Evolutionary conservation across 1,140 invertebrate species (phyloP).

Genomic region (Euborellia annulipes): DNA sequence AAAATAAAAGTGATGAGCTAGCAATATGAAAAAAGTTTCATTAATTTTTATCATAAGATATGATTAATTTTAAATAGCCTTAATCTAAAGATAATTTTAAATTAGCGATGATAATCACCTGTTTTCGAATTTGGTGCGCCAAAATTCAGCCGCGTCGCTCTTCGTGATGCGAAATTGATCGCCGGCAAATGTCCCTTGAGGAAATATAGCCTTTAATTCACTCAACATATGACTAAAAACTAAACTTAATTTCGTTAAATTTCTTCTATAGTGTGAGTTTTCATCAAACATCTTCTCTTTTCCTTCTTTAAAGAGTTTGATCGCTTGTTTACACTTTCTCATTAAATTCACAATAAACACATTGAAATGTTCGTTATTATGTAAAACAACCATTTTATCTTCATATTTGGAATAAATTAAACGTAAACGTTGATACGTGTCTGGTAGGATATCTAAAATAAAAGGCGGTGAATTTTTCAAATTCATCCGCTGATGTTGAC

Average conservation of each 20-base stretch:
- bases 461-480: conserved; percentile 99
- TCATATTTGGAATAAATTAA: conserved; percentile 93
- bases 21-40: too few relatives aligned
- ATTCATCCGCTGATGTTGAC: conserved; percentile 98
- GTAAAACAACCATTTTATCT: conserved; percentile 79
- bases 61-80: not conserved
- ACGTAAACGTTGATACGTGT: conserved; percentile 92
- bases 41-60: not conserved
- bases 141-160: conserved; percentile 96
- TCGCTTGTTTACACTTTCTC: conserved; percentile 95
- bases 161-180: conserved; percentile 98
- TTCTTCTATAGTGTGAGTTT: conserved; percentile 83
- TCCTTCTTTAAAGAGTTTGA: conserved; percentile 95
- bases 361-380: conserved; percentile 92
- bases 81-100: not conserved
- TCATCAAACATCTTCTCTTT: conserved; percentile 99
- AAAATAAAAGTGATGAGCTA: too few relatives aligned
- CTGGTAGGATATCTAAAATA: conserved; percentile 96
- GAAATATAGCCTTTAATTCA: conserved; percentile 96
- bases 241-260: conserved; percentile 93
- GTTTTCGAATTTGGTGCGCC: conserved; percentile 90
- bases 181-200: conserved; percentile 85
- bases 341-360: conserved; percentile 97
- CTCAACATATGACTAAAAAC: conserved; percentile 99
- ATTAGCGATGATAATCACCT: conserved; percentile 40